Evolutionary conservation across 2,797 vertebrate species (phyloP).

Genomic region (Paramormyrops hopkinsi): DNA sequence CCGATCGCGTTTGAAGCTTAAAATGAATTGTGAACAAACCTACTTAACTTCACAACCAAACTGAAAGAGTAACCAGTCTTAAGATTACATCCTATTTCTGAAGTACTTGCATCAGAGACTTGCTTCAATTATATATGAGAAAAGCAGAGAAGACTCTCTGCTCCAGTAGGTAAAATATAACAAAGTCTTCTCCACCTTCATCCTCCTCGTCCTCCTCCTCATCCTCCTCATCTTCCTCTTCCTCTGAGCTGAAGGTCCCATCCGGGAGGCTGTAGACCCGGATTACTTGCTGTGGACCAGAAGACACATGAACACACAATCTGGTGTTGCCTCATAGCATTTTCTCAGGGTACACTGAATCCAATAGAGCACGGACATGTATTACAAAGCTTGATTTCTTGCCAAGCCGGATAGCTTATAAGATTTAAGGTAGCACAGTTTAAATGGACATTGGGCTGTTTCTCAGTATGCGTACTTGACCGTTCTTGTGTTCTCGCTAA

Average conservation of each 20-base stretch:
- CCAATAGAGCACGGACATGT: neutral
- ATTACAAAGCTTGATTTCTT: neutral
- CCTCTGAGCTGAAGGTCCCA: conserved; percentile 94
- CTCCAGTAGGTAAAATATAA: neutral
- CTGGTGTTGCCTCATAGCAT: neutral
- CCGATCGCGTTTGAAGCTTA: neutral
- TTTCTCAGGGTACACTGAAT: neutral
- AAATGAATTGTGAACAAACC: neutral
- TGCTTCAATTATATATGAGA: neutral
- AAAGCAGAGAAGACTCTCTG: neutral
- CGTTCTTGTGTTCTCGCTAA: neutral
- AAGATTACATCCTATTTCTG: neutral
- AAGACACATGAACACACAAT: neutral
- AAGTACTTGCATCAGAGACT: neutral
- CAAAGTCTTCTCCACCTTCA: conserved; percentile 49
- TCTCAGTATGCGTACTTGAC: neutral
- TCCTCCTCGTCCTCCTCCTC: conserved; percentile 90
- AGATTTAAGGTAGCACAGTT: neutral
- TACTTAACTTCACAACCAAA: neutral
- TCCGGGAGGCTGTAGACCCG: conserved; percentile 94
- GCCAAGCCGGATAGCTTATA: neutral
- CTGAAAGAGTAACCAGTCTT: neutral
- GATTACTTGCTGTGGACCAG: conserved; percentile 80
- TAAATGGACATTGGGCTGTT: neutral
- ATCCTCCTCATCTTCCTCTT: conserved; percentile 91